Base-by-base conservation (phyloP, 2,888 invertebrate species). In the Ichneumoninae sp. region DNA sequence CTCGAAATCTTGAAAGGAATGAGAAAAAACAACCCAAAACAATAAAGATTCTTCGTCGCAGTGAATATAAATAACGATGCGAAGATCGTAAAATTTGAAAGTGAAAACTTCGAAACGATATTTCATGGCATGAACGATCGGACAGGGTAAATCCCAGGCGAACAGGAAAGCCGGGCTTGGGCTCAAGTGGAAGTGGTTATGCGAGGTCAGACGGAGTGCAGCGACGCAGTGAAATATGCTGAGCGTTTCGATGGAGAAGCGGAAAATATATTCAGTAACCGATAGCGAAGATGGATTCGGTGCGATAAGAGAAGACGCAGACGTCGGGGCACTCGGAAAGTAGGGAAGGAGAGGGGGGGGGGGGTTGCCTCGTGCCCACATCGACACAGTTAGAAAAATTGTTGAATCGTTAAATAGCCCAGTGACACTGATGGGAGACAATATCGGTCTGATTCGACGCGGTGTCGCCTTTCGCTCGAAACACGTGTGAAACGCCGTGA, bases 151-250 rank as follows among this genome's bases (percentile, higher is more conserved):
- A 57, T 26, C 22, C 26, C 22, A 22, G 22, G 57, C 22, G 57
- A 57, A 57, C 57, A 13, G 57, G 10, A 22, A 10, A 22, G 57
- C 57, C 13, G 13, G 13, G 10, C 22, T 57, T 1, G 26, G 26
- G 26, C 26, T 22, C 26, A 57, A 57, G 57, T 57, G 57, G 57
- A 57, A 57, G 26, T 57, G 22, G 57, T 57, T 22, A 57, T 57
- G 22, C 57, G 57, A 22, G 57, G 26, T 57, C 57, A 26, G 57
- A 22, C 57, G 13, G 16, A 47, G 44, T 47, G 44, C 22, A 26
- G 57, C 57, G 57, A 57, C 57, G 10, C 22, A 10, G 57, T 57
- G 22, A 26, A 57, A 57, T 26, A 57, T 26, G 57, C 22, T 57
- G 57, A 3, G 26, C 22, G 22, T 10, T 22, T 10, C 10, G 4